Evolutionary conservation across 2,888 invertebrate species (phyloP).

Genomic region (Pristionchus maxplancki): DNA sequence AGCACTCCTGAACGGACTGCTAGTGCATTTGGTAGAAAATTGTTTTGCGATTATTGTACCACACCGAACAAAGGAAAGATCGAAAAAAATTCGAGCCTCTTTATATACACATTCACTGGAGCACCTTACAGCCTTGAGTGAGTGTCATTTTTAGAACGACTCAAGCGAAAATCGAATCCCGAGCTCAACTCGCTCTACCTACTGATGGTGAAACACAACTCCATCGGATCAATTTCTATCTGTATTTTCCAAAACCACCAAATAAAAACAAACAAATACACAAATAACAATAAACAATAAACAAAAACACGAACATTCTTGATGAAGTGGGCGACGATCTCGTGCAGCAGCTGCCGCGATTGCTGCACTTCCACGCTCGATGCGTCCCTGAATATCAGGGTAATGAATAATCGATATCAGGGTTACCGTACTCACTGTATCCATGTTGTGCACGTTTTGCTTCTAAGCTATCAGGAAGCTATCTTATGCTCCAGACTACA

Average conservation of each 20-base stretch:
- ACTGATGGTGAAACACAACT: too few relatives aligned
- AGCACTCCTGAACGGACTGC: neutral
- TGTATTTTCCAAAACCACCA: too few relatives aligned
- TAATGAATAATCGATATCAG: neutral
- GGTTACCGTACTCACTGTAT: neutral
- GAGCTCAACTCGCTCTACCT: too few relatives aligned
- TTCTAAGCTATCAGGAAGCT: too few relatives aligned
- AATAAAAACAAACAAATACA: neutral
- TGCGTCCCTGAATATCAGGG: neutral
- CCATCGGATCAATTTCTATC: too few relatives aligned
- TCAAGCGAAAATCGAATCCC: too few relatives aligned
- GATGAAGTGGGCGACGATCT: constrained; percentile 57
- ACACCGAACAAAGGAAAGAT: too few relatives aligned
- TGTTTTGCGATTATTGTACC: too few relatives aligned
- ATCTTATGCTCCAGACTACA: too few relatives aligned
- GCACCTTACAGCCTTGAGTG: neutral
- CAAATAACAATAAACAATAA: neutral
- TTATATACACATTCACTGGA: neutral
- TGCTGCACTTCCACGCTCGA: neutral
- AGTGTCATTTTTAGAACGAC: neutral
- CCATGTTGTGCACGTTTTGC: too few relatives aligned
- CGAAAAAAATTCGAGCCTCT: too few relatives aligned
- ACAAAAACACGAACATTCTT: constrained; percentile 53
- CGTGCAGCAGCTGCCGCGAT: constrained; percentile 53
- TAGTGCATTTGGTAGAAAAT: too few relatives aligned